phyloP scores from a whole-genome alignment of 2,797 vertebrate genomes.

The Picus viridis region DNA sequence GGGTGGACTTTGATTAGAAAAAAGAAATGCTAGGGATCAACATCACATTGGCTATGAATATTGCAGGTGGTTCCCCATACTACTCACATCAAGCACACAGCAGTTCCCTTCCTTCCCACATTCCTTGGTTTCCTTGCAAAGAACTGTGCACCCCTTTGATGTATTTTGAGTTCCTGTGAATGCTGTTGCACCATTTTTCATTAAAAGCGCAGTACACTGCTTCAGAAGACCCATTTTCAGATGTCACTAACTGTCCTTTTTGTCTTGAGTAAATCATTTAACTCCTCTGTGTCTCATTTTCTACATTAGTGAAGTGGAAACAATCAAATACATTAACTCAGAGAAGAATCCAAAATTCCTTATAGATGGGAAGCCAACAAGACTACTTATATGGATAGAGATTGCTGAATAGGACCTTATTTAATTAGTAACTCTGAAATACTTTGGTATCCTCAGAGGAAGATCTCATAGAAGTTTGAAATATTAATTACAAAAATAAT shows the following conservation, averaged over 20 bases:
- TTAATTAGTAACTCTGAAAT: constrained; percentile 43
- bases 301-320: constrained; percentile 21
- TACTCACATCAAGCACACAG: not conserved
- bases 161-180: not conserved
- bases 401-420: not conserved
- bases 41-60: fast-evolving
- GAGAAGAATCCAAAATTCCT: constrained; percentile 21
- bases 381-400: not conserved
- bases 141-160: not conserved
- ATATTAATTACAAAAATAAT: constrained; percentile 53
- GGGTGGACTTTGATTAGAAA: not conserved
- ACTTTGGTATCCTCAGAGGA: not conserved
- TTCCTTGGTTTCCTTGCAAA: not conserved
- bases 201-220: not conserved
- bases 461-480: constrained; percentile 15
- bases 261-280: constrained; percentile 30
- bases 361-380: not conserved
- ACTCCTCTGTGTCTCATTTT: constrained; percentile 15
- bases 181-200: not conserved
- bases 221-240: constrained; percentile 42
- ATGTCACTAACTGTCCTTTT: not conserved
- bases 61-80: not conserved
- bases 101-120: not conserved
- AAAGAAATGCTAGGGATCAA: not conserved
- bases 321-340: constrained; percentile 19